phyloP scores from a whole-genome alignment of 2,888 invertebrate genomes.

The Cremastinae sp. region DNA sequence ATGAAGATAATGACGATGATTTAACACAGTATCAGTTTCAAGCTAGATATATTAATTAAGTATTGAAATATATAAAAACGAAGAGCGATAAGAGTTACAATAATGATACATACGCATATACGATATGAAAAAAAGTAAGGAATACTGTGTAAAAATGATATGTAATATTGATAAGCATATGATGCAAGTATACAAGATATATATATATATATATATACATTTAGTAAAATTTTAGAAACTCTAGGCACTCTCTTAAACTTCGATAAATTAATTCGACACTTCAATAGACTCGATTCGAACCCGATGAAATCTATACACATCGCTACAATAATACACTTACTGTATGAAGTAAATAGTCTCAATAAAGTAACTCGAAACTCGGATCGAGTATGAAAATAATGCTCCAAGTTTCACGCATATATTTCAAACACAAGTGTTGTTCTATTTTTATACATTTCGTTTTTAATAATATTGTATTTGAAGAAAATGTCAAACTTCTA shows the following conservation, averaged over 20 bases:
- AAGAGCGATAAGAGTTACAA: slow-evolving; percentile 3
- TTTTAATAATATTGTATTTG: no score
- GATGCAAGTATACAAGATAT: slow-evolving; percentile 54
- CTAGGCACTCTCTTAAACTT: slow-evolving; percentile 36
- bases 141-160: slow-evolving; percentile 48
- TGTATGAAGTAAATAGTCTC: slow-evolving; percentile 63
- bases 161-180: slow-evolving; percentile 36
- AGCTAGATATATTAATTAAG: background rate
- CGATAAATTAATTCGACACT: slow-evolving; percentile 39
- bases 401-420: background rate
- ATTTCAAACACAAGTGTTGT: slow-evolving; percentile 60
- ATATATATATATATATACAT: slow-evolving; percentile 9
- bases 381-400: slow-evolving; percentile 11
- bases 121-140: slow-evolving; percentile 33
- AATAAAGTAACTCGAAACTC: slow-evolving; percentile 63
- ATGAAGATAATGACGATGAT: background rate
- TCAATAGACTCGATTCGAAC: slow-evolving; percentile 30
- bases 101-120: slow-evolving; percentile 34
- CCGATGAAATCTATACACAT: slow-evolving; percentile 28
- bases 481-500: no score
- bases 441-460: slow-evolving; percentile 13
- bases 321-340: slow-evolving; percentile 44
- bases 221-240: slow-evolving; percentile 55
- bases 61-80: slow-evolving; percentile 12
- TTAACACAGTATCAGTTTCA: no score